Evolutionary conservation across 2,797 vertebrate genomes (phyloP), one percentile per base, ranked within the genome.

Genomic region (Falco berigora): DNA sequence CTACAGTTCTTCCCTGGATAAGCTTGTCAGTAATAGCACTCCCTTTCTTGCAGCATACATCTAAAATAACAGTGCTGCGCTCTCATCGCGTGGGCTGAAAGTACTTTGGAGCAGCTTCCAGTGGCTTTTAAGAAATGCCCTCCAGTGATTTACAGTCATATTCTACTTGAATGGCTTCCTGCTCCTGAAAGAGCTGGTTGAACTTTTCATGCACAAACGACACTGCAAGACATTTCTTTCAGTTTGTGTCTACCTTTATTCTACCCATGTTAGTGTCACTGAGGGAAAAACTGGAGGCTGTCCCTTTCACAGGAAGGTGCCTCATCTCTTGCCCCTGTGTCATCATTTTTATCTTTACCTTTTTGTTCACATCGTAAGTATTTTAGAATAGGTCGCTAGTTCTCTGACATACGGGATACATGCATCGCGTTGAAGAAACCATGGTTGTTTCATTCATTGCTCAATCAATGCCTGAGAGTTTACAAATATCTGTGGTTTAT

Each of bases 111-210:
- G 59, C 52, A 87, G 72, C 20, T 90, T 71, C 42, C 36, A 76
- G 59, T 61, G 68, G 40, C 80, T 96, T 93, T 90, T 95, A 81
- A 86, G 66, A 95, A 93, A 92, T 81, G 46, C 79, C 88, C 62
- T 95, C 58, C 83, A 47, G 88, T 64, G 34, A 66, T 90, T 77
- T 78, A 78, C 49, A 76, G 14, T 30, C 18, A 20, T 38, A 46
- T 83, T 91, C 72, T 88, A 13, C 62, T 84, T 88, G 49, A 92
- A 79, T 44, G 32, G 22, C 14, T 92, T 88, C 58, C 73, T 81
- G 20, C 50, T 84, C 73, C 76, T 84, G 58, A 92, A 96, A 86
- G 82, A 81, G 30, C 58, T 90, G 56, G 53, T 34, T 86, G 86
- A 93, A 88, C 82, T 78, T 91, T 75, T 75, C 62, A 55, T 21